phyloP scores from a whole-genome alignment of 1,140 invertebrate genomes.

The Bombus confusus region DNA sequence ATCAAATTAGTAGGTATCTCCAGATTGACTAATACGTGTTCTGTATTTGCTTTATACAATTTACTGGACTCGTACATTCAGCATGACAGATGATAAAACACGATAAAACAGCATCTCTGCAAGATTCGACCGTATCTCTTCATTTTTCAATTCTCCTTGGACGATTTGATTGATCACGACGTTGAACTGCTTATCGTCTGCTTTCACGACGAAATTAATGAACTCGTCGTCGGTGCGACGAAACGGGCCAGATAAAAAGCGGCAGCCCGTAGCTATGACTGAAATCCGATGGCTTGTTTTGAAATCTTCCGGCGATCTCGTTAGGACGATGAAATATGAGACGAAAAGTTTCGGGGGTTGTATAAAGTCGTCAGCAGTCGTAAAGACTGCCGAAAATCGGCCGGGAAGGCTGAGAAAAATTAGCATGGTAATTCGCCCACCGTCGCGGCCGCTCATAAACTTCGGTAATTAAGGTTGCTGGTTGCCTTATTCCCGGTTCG shows the following conservation, averaged over 20 bases:
- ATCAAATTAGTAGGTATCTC: too few relatives aligned
- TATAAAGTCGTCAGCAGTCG: constrained; percentile 59
- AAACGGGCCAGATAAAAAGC: constrained; percentile 17
- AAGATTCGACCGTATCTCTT: background rate
- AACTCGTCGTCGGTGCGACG: constrained; percentile 2
- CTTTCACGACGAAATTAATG: constrained; percentile 23
- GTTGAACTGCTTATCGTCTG: background rate
- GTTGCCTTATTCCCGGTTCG: constrained; percentile 39
- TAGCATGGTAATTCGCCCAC: constrained; percentile 76
- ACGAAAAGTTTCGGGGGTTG: constrained; percentile 35
- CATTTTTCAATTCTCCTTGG: background rate
- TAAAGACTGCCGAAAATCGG: constrained; percentile 54
- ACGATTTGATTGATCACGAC: constrained; percentile 6
- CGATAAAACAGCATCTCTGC: background rate
- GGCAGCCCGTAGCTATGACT: constrained; percentile 2
- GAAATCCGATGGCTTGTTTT: constrained; percentile 29
- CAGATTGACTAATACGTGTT: too few relatives aligned
- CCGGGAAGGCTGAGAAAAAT: constrained; percentile 64
- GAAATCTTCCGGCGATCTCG: constrained; percentile 32
- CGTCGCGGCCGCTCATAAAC: constrained; percentile 71
- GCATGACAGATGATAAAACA: background rate
- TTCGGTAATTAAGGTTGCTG: constrained; percentile 74
- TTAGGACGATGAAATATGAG: constrained; percentile 42
- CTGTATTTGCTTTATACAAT: background rate
- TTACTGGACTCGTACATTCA: background rate